These are phyloP conservation scores for Ceratotherium simum DNA, from an alignment of 2,113 vertebrate species.

Conservation along the genomic window DNA sequence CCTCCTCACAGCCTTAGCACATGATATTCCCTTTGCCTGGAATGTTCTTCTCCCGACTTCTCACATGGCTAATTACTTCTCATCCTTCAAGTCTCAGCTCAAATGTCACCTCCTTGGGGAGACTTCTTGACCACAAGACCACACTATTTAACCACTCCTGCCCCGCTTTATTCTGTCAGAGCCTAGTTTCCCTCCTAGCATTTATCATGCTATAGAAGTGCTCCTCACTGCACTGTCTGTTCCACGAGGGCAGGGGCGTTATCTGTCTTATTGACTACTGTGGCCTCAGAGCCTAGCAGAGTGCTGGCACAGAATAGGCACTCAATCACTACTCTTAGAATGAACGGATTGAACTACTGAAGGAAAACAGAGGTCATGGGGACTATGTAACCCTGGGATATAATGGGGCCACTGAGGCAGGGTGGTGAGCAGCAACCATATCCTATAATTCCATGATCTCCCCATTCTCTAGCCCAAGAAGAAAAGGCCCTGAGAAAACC, in stretches of 20 bases:
- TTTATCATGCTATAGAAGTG: background rate
- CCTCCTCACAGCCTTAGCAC: background rate
- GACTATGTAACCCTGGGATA: too few relatives aligned
- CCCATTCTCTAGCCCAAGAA: background rate
- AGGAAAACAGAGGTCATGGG: background rate
- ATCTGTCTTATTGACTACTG: background rate
- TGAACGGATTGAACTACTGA: background rate
- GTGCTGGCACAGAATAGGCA: background rate
- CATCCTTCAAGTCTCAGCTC: background rate
- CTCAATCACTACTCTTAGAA: background rate
- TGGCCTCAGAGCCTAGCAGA: background rate
- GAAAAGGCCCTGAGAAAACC: background rate
- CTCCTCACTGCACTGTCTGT: background rate
- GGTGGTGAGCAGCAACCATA: background rate
- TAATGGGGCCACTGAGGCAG: background rate
- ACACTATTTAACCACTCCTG: background rate
- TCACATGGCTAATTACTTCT: constrained; percentile 58
- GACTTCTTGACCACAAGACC: background rate
- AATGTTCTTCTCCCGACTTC: constrained; percentile 67
- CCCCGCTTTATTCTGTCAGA: background rate
- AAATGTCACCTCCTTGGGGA: constrained; percentile 63
- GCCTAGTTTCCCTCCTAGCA: background rate
- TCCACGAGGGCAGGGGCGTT: too few relatives aligned
- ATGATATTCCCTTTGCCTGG: background rate
- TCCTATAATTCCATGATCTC: background rate